Conservation (phyloP, 2,797 vertebrate genomes). For the Siniperca scherzeri region DNA sequence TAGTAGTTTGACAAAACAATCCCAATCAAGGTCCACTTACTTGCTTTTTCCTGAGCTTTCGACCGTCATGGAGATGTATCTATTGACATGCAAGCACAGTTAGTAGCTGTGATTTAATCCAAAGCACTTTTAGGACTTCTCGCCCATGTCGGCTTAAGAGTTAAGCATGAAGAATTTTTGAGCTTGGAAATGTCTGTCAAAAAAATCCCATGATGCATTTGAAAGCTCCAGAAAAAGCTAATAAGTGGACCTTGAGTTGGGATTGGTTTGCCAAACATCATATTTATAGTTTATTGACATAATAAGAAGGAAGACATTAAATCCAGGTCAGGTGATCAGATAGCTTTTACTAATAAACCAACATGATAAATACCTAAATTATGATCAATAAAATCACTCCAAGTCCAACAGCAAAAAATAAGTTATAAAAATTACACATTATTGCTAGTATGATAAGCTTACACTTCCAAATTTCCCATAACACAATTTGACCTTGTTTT, state of each 20-base stretch:
- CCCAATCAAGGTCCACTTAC: neutral
- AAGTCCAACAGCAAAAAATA: neutral
- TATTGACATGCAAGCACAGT: neutral
- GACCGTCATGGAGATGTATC: neutral
- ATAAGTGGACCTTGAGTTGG: no score
- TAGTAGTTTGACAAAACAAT: neutral
- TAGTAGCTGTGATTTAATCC: neutral
- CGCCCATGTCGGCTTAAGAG: neutral
- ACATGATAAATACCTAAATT: neutral
- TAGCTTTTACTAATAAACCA: neutral
- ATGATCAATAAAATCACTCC: neutral
- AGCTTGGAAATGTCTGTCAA: neutral
- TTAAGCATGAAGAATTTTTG: neutral
- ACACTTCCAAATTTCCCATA: neutral
- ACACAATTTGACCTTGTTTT: neutral
- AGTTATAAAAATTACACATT: neutral
- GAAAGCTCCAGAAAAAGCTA: neutral
- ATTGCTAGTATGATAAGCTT: neutral
- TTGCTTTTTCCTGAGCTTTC: neutral
- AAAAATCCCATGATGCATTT: neutral
- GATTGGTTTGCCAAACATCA: neutral
- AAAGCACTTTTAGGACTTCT: neutral
- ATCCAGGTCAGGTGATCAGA: neutral
- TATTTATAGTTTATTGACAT: neutral
- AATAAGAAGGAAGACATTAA: neutral